Conservation (phyloP, 1,140 invertebrate genomes). For the Caenorhabditis latens region DNA sequence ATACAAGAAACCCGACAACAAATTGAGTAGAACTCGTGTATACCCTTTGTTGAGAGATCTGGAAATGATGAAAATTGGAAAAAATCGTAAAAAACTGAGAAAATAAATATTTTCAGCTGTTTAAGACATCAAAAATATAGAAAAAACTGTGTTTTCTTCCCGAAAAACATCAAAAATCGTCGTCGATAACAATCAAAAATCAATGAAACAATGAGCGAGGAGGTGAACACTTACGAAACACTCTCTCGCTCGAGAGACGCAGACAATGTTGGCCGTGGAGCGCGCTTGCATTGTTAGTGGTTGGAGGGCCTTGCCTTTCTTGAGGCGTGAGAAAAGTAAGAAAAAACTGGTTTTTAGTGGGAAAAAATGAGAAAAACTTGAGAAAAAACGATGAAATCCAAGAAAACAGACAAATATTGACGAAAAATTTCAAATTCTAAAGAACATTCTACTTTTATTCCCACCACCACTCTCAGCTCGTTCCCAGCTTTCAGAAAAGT, state of each 20-base stretch:
- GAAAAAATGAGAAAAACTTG: too few relatives aligned
- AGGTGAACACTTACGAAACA: slow-evolving; percentile 13
- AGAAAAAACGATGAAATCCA: too few relatives aligned
- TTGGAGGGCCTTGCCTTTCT: too few relatives aligned
- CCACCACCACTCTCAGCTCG: too few relatives aligned
- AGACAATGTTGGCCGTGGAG: neutral
- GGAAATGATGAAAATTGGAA: neutral
- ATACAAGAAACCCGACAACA: neutral
- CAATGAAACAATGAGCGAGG: neutral
- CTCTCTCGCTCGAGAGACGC: neutral
- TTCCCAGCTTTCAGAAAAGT: too few relatives aligned
- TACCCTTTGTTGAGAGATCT: too few relatives aligned
- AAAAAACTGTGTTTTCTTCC: neutral
- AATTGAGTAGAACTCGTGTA: neutral
- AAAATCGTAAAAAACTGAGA: neutral
- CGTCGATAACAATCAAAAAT: neutral
- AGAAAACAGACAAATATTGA: too few relatives aligned
- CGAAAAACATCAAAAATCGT: neutral
- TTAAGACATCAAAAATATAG: neutral
- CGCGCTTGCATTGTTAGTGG: neutral
- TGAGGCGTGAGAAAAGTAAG: too few relatives aligned
- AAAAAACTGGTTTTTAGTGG: too few relatives aligned
- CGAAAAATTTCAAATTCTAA: too few relatives aligned
- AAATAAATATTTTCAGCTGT: neutral
- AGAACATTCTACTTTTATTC: too few relatives aligned